Evolutionary conservation across 2,888 invertebrate genomes (phyloP), one percentile per base, ranked within the genome.

Genomic region (Amphipyra berbera): DNA sequence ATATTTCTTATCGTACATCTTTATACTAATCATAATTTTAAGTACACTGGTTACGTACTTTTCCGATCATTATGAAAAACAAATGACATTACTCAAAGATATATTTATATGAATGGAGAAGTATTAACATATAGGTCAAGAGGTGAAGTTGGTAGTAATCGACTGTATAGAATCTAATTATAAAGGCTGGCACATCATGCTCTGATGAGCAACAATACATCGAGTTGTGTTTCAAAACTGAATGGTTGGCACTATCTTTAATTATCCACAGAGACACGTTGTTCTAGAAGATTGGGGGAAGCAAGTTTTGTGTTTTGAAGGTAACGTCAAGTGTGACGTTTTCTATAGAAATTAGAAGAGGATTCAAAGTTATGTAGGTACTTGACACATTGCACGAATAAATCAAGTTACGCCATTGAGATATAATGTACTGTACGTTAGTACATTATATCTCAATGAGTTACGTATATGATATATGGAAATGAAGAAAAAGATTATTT

Each of bases 211-310:
- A 61, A n/a, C 10, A 52, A 46, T 53, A 55, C 21, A 35, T 27
- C 37, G 46, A 40, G 35, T 8, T 35, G 38, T 40, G 27, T 73
- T 74, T 21, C 55, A 59, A 59, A 68, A 58, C 27, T 21, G 35
- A 53, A 49, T 44, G 55, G 44, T 48, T 54, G 61, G 37, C 46
- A 40, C 33, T 44, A 4, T 38, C 40, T 47, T 41, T 54, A 53
- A 48, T 58, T 60, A 15, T 3, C 21, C 21, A 21, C 12, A 14
- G 12, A 14, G 37, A 50, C 21, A n/a, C 33, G n/a, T 37, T 59
- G 42, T 45, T 61, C 21, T 42, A 66, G 45, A 58, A 64, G 27
- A 8, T 64, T 38, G 40, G 9, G 27, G 41, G 61, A 59, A 46
- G 42, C 44, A 40, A 40, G 15, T n/a, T 57, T 62, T 58, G 13